A percentile compares a stretch with the other conserved stretches of the same genome.
These are phyloP conservation scores for Leucophenga varia DNA, from an alignment of 1,140 invertebrate genomes.

Conservation along the genomic window DNA sequence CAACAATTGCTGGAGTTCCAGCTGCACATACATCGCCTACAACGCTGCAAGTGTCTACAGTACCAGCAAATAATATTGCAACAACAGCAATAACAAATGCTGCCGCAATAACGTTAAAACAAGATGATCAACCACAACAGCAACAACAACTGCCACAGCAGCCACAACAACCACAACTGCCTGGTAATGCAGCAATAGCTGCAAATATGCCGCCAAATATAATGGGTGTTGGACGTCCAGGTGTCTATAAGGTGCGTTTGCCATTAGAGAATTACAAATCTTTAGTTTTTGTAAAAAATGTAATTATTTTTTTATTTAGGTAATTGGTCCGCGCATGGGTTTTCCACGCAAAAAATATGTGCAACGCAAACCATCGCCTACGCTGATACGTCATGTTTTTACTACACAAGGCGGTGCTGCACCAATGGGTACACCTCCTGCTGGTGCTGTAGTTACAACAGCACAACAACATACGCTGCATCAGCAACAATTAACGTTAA, in stretches of 20 bases:
- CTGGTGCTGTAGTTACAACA: constrained; percentile 18
- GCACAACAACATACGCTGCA: constrained; percentile 28
- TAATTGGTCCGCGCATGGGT: constrained; percentile 52
- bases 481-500: constrained; percentile 22
- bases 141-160: constrained; percentile 32
- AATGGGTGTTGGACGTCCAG: constrained; percentile 48
- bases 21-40: too few species aligned
- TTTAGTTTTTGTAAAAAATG: not conserved
- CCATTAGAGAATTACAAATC: not conserved
- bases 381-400: constrained; percentile 47
- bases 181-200: constrained; percentile 18
- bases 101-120: constrained; percentile 29
- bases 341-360: constrained; percentile 55
- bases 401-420: constrained; percentile 13
- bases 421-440: constrained; percentile 6
- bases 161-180: constrained; percentile 25
- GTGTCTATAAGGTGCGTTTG: constrained; percentile 45
- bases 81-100: constrained; percentile 16
- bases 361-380: constrained; percentile 49
- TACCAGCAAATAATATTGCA: too few species aligned
- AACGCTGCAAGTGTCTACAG: too few species aligned
- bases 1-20: too few species aligned
- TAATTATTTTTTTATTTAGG: constrained; percentile 16
- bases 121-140: constrained; percentile 33
- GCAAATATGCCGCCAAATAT: constrained; percentile 42